A percentile compares a stretch with the other conserved stretches of the same genome.
phyloP scores from a whole-genome alignment of 2,797 vertebrate genomes.

The Pristis pectinata region DNA sequence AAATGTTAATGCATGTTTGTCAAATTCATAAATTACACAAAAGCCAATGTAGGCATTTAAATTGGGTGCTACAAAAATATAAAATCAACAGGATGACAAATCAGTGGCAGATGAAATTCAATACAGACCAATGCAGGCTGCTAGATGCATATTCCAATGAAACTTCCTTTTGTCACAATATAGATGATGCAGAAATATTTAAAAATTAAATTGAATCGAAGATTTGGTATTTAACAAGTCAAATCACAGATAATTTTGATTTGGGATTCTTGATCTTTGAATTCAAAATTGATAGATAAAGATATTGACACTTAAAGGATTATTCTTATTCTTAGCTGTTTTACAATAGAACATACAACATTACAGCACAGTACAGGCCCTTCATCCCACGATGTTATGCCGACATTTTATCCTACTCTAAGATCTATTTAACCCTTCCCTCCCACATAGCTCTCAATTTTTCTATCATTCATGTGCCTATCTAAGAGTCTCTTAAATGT shows the following conservation, averaged over 20 bases:
- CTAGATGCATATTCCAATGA: neutral
- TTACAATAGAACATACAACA: no score
- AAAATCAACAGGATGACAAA: neutral
- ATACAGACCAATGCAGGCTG: neutral
- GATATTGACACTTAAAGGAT: no score
- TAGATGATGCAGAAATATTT: neutral
- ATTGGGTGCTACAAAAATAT: neutral
- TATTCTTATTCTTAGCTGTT: no score
- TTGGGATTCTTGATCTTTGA: neutral
- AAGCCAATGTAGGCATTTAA: neutral
- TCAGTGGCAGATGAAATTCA: neutral
- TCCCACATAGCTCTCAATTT: no score
- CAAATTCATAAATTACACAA: neutral
- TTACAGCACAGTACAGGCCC: no score
- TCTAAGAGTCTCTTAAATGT: no score
- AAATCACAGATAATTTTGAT: neutral
- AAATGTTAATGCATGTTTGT: neutral
- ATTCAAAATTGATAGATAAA: neutral
- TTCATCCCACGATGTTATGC: no score
- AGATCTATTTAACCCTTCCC: no score
- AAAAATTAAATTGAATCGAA: neutral
- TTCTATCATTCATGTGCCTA: no score
- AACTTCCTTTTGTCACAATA: neutral
- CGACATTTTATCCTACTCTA: no score
- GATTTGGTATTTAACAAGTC: neutral